Base-by-base conservation (phyloP, 2,888 invertebrate species). In the Dynastes tityus region DNA sequence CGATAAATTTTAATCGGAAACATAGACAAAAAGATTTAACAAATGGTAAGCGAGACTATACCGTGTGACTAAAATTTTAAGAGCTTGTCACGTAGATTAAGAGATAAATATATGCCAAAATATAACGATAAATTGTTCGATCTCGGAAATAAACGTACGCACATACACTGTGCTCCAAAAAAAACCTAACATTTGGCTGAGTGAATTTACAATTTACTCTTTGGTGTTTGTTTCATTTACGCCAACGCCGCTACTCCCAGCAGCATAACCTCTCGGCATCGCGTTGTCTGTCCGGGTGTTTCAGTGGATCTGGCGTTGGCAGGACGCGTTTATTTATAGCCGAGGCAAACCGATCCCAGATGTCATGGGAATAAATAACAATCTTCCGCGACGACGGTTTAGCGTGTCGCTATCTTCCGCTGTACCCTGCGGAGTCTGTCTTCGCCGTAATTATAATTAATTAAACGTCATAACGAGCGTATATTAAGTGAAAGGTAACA, bases 351-450 rank as follows among this genome's bases (percentile, higher is more conserved):
- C 68, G 11, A 68, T 68, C 68, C 45, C 68, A 51, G 68, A 68
- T 68, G 68, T 68, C 68, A 29, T 13, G 27, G 51, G 68, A 51
- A 68, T 68, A 68, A 68, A 68, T 68, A 68, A 68, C 68, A 51
- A 51, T 68, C 68, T 68, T 51, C 40, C 68, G 51, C 51, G 51
- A 51, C 27, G 68, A 68, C 40, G 22, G 68, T 68, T 68, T 51
- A 40, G 68, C 68, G 68, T 68, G 68, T 51, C 49, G 29, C 22
- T 29, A 51, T 51, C 51, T 68, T 68, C 68, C 51, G 68, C 40
- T 45, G 8, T 45, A 45, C 45, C 45, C 45, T 45, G 45, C 40
- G 27, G 63, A 22, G 32, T 51, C 27, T 51, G 68, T 51, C 29
- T 51, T 68, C 68, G 27, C 22, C 53, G 51, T 51, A 29, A 51